Evolutionary conservation across 1,140 invertebrate genomes (phyloP).

Genomic region (Pseudomyrmex flavicornis): DNA sequence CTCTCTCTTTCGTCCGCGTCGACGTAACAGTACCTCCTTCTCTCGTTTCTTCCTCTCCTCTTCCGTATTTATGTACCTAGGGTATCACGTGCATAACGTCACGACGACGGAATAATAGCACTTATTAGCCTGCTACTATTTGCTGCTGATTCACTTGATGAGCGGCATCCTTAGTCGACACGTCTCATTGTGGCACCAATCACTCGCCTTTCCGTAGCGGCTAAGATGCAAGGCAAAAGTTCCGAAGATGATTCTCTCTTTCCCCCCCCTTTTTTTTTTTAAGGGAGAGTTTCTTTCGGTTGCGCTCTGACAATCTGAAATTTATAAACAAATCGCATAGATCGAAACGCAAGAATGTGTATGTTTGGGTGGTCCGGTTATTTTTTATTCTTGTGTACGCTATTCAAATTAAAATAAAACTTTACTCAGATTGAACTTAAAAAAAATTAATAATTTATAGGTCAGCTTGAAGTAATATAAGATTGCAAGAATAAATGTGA

Average conservation of each 20-base stretch:
- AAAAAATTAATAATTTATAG: too few species aligned
- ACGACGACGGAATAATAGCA: constrained; percentile 67
- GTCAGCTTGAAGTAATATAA: too few species aligned
- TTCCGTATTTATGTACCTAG: constrained; percentile 69
- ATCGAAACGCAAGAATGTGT: neutral
- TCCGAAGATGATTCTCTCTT: constrained; percentile 8
- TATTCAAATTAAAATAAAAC: neutral
- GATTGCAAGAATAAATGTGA: too few species aligned
- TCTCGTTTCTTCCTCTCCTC: constrained; percentile 32
- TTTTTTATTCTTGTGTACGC: neutral
- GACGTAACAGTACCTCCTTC: constrained; percentile 47
- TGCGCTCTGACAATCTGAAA: neutral
- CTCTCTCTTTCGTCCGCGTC: constrained; percentile 61
- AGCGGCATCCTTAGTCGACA: constrained; percentile 70
- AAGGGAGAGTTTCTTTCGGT: neutral
- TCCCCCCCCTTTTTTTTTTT: neutral
- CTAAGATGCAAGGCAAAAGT: constrained; percentile 33
- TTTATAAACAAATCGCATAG: constrained; percentile 40
- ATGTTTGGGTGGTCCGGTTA: constrained; percentile 12
- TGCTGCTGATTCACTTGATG: constrained; percentile 74
- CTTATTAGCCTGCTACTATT: constrained; percentile 75
- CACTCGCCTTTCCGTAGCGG: constrained; percentile 66
- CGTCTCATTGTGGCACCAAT: constrained; percentile 65
- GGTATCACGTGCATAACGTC: constrained; percentile 64
- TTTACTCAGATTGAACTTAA: neutral